Base-by-base conservation (phyloP, 2,113 vertebrate species). In the Odontesthes bonariensis region DNA sequence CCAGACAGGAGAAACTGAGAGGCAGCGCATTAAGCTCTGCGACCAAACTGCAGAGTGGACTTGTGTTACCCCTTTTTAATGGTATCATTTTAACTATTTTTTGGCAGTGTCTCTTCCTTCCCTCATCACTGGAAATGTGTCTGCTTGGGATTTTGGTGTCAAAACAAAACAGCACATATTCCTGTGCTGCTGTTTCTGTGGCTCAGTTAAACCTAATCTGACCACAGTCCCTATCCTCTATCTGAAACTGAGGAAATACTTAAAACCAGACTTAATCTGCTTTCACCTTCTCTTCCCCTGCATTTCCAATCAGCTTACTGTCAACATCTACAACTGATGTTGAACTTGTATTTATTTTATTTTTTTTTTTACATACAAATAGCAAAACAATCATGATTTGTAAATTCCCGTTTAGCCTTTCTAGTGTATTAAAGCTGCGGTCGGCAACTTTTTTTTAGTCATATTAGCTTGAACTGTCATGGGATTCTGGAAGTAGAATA, bases 1-100 rank as follows among this genome's bases (percentile, higher is more conserved):
- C 49, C 35, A 65, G 13, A 67, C 67, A 16, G 69, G 27, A 82
- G 40, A 85, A 79, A 76, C 73, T 65, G 54, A 79, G 44, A 70
- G 51, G 54, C 49, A 44, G 74, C 61, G 17, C 16, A 73, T 79
- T 71, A 73, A 68, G 49, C 76, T 62, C 27, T 32, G 35, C 35
- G 22, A 77, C 40, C 51, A 38, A 22, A 22, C 38, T 27, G 64
- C 6, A 53, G 51, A 69, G 44, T 1, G 4, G n/a, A 69, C 33
- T 65, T 55, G 16, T 63, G 51, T 72, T 46, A 67, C 40, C 61
- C 40, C 31, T 69, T 33, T 27, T 17, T 27, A 51, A 51, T 42
- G 10, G 4, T 75, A 47, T 55, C 47, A 20, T 40, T 33, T 53
- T 51, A 17, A 3, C 38, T 42, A 51, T 51, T 73, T 65, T 47